Conservation (phyloP, 2,113 vertebrate genomes). For the Kobus ellipsiprymnus region DNA sequence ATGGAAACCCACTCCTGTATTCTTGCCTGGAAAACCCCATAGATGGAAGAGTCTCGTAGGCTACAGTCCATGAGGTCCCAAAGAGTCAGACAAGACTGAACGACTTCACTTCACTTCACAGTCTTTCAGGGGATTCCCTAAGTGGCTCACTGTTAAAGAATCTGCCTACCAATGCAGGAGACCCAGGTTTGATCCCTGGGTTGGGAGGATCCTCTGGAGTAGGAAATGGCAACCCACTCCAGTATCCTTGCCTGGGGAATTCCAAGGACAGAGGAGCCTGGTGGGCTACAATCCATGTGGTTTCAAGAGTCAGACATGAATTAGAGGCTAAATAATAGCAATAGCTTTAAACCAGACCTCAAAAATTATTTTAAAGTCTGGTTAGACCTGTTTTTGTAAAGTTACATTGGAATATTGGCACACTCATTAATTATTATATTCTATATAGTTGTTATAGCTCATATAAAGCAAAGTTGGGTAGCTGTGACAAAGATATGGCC, state of each 20-base stretch:
- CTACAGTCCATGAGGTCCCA: too few relatives aligned
- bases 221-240: neutral
- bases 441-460: accelerated
- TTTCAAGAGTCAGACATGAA: neutral
- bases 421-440: neutral
- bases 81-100: too few relatives aligned
- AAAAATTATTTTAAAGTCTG: neutral
- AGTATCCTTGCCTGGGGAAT: neutral
- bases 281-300: neutral
- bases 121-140: neutral
- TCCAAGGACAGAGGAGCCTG: neutral
- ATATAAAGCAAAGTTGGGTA: neutral
- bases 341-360: neutral
- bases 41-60: too few relatives aligned
- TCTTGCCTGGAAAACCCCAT: too few relatives aligned
- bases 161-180: neutral
- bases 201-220: neutral
- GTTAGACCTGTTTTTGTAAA: neutral
- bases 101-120: too few relatives aligned
- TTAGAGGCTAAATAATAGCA: neutral
- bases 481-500: neutral
- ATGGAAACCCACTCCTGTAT: too few relatives aligned
- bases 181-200: neutral
- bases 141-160: neutral
- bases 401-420: neutral